Conservation (phyloP, 2,888 invertebrate genomes). For the Theodoxus fluviatilis region DNA sequence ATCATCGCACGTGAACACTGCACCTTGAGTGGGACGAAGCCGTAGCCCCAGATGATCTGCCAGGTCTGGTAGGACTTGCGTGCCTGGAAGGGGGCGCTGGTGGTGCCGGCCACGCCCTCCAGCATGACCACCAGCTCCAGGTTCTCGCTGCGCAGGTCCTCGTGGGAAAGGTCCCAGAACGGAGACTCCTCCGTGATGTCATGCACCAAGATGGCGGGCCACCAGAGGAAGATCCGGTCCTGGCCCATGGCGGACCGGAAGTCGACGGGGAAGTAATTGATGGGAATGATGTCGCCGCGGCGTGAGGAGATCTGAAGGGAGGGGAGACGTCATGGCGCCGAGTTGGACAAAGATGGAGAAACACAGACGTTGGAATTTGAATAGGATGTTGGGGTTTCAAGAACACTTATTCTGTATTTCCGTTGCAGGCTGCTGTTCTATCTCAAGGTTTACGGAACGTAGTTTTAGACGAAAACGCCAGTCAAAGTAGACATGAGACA, state of each 20-base stretch:
- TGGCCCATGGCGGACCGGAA: slow-evolving; percentile 90
- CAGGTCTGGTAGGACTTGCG: slow-evolving; percentile 43
- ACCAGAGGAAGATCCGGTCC: slow-evolving; percentile 92
- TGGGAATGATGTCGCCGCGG: slow-evolving; percentile 88
- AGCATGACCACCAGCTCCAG: slow-evolving; percentile 94
- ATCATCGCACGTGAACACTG: too few relatives aligned
- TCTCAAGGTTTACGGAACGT: too few relatives aligned
- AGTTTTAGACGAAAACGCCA: too few relatives aligned
- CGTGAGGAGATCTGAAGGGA: slow-evolving; percentile 85
- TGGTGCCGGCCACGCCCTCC: slow-evolving; percentile 77
- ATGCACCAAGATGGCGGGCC: slow-evolving; percentile 96
- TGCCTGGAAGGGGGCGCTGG: slow-evolving; percentile 44
- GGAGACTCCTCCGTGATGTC: slow-evolving; percentile 88
- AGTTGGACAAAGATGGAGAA: too few relatives aligned
- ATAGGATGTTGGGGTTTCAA: too few relatives aligned
- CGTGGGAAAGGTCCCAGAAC: slow-evolving; percentile 85
- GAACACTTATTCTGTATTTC: too few relatives aligned
- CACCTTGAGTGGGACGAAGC: slow-evolving; percentile 35
- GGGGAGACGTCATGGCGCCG: too few relatives aligned
- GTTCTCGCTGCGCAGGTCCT: slow-evolving; percentile 84
- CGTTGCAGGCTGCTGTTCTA: too few relatives aligned
- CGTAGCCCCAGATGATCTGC: slow-evolving; percentile 45
- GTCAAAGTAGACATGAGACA: too few relatives aligned
- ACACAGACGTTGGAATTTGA: too few relatives aligned
- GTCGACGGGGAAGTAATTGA: slow-evolving; percentile 79